These are phyloP conservation scores for Chaetura pelagica DNA, from an alignment of 2,113 vertebrate genomes.

Conservation along the genomic window DNA sequence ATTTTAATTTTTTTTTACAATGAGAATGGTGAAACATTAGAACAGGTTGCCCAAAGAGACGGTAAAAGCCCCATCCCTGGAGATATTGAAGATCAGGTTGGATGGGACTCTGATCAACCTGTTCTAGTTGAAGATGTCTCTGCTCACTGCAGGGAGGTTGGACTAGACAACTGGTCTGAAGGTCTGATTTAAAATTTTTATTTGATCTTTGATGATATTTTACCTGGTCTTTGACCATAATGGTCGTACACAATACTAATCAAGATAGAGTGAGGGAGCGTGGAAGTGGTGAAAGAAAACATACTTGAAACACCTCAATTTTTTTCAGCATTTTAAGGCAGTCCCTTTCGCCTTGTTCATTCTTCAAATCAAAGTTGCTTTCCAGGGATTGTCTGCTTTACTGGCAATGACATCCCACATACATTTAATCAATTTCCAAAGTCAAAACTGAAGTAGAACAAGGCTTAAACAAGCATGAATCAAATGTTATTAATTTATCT, in stretches of 20 bases:
- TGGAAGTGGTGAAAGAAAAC: not conserved
- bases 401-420: not conserved
- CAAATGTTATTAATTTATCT: not conserved
- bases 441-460: slow-evolving; percentile 12
- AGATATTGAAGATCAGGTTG: no score
- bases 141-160: no score
- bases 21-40: no score
- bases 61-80: no score
- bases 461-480: slow-evolving; percentile 8
- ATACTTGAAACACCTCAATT: not conserved
- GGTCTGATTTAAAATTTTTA: not conserved
- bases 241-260: not conserved
- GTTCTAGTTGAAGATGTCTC: no score
- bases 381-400: not conserved
- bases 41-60: no score
- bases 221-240: not conserved
- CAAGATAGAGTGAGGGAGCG: rapidly evolving
- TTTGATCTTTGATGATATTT: not conserved
- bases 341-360: not conserved
- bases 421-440: slow-evolving; percentile 5
- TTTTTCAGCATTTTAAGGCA: not conserved
- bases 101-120: no score
- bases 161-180: not conserved
- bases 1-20: no score
- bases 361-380: not conserved